phyloP scores from a whole-genome alignment of 2,888 invertebrate genomes.

The Sphaerolaimus hirsutus region DNA sequence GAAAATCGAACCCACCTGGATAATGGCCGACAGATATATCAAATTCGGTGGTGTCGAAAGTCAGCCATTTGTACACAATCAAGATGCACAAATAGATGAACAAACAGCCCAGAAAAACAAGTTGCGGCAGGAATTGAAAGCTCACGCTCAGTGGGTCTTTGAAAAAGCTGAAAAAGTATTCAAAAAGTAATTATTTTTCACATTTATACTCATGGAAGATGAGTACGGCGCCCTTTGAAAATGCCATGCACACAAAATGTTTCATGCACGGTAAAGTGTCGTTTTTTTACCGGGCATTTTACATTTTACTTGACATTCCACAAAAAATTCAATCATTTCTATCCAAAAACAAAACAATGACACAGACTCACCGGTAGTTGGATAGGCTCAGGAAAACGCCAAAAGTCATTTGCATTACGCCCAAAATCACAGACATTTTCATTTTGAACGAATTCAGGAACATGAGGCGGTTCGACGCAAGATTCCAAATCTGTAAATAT shows the following conservation, averaged over 20 bases:
- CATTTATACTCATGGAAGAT: too few species aligned
- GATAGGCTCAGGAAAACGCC: slow-evolving; percentile 51
- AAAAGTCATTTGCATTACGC: slow-evolving; percentile 85
- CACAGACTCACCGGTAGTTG: slow-evolving; percentile 25
- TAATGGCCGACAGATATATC: not conserved
- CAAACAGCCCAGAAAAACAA: slow-evolving; percentile 61
- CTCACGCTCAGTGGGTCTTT: slow-evolving; percentile 49
- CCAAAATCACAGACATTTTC: slow-evolving; percentile 83
- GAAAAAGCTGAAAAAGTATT: slow-evolving; percentile 29
- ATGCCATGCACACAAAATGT: too few species aligned
- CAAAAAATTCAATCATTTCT: too few species aligned
- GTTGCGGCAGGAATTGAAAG: slow-evolving; percentile 81
- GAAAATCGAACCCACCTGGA: not conserved
- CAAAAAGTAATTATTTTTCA: too few species aligned
- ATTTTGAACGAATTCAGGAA: slow-evolving; percentile 85
- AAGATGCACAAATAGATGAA: slow-evolving; percentile 84
- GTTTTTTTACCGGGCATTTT: too few species aligned
- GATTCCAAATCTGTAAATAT: slow-evolving; percentile 27
- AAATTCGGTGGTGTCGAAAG: slow-evolving; percentile 30
- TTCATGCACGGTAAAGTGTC: too few species aligned
- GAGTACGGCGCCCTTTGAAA: too few species aligned
- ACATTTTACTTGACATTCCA: too few species aligned
- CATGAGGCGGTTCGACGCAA: slow-evolving; percentile 56
- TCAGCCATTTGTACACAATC: slow-evolving; percentile 85
- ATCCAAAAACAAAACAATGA: not conserved